Evolutionary conservation across 2,888 invertebrate species (phyloP).

Genomic region (Matsumyia berberina): DNA sequence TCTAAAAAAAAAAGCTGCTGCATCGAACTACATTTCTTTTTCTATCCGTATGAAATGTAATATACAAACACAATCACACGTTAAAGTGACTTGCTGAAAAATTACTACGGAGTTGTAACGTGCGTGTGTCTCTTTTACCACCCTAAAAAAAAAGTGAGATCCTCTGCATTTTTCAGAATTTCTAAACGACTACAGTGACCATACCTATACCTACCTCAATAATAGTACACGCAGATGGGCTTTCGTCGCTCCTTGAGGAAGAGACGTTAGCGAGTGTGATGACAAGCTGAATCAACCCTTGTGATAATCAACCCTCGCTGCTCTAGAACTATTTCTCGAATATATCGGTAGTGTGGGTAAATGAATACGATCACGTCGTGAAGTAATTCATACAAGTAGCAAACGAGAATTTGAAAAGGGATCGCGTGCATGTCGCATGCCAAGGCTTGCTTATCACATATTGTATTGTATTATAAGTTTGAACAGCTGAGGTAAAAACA

Average conservation of each 20-base stretch:
- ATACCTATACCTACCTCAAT: not conserved
- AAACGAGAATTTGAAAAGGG: not conserved
- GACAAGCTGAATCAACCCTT: not conserved
- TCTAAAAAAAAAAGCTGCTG: too few relatives aligned
- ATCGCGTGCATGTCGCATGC: slow-evolving; percentile 7
- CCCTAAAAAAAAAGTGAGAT: too few relatives aligned
- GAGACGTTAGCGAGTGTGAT: not conserved
- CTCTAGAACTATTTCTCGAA: not conserved
- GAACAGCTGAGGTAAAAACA: slow-evolving; percentile 3
- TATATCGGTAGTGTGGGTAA: slow-evolving; percentile 6
- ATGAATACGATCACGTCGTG: slow-evolving; percentile 1
- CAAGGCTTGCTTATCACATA: not conserved
- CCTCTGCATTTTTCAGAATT: too few relatives aligned
- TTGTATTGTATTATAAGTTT: not conserved
- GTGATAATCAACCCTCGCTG: not conserved
- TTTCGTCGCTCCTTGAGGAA: not conserved
- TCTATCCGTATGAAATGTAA: too few relatives aligned
- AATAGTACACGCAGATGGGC: not conserved
- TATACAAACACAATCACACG: too few relatives aligned
- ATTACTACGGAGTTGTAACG: too few relatives aligned
- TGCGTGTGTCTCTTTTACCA: too few relatives aligned
- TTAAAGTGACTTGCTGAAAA: too few relatives aligned
- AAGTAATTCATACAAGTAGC: not conserved
- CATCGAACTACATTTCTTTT: too few relatives aligned
- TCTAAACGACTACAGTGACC: too few relatives aligned